Evolutionary conservation across 1,140 invertebrate genomes (phyloP).

Genomic region (Sycobia sp.): DNA sequence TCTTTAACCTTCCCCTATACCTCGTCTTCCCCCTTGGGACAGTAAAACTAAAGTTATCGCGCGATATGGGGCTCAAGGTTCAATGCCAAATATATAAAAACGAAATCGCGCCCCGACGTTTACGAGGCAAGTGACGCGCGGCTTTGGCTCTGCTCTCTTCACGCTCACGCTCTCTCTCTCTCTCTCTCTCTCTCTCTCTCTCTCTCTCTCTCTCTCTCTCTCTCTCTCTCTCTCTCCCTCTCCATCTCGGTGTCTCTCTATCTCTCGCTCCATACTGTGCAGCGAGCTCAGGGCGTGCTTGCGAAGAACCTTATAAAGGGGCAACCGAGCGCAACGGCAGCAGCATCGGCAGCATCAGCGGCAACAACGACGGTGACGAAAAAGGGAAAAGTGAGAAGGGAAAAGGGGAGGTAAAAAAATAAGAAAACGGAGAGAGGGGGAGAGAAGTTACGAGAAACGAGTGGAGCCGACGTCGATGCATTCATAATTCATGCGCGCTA

Average conservation of each 20-base stretch:
- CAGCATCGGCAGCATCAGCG: too few relatives aligned
- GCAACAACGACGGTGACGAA: not conserved
- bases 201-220: too few relatives aligned
- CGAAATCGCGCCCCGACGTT: conserved; percentile 8
- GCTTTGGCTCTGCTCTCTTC: not conserved
- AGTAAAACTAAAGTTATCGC: conserved; percentile 16
- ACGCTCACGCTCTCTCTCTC: too few relatives aligned
- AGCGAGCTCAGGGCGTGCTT: too few relatives aligned
- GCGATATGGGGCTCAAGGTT: conserved; percentile 12
- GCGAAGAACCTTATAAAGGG: too few relatives aligned
- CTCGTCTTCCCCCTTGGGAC: not conserved
- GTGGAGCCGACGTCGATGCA: not conserved
- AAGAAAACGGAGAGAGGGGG: conserved; percentile 5
- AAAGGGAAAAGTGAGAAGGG: not conserved
- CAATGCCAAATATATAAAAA: conserved; percentile 25
- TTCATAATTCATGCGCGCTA: conserved; percentile 18
- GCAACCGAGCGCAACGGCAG: too few relatives aligned
- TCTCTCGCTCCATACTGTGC: too few relatives aligned
- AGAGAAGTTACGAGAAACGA: too few relatives aligned
- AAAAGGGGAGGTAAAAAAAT: not conserved
- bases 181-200: too few relatives aligned
- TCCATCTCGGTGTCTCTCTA: too few relatives aligned
- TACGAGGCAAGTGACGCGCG: conserved; percentile 15
- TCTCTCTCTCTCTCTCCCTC: too few relatives aligned
- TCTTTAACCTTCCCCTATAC: too few relatives aligned